Evolutionary conservation across 1,140 invertebrate species (phyloP).

Genomic region (Polypedilum pembai): DNA sequence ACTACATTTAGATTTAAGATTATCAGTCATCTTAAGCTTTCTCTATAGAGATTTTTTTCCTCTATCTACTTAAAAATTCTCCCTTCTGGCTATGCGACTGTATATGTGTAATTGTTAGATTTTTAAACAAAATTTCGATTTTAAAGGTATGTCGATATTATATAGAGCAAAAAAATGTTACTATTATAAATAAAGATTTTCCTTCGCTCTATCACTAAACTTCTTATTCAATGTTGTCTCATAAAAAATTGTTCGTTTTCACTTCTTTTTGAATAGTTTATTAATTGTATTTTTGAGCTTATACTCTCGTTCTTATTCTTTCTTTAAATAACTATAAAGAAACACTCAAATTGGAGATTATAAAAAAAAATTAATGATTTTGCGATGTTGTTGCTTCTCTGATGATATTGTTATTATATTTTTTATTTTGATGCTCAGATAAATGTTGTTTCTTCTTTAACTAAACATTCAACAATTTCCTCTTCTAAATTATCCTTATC

Average conservation of each 20-base stretch:
- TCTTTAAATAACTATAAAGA: slow-evolving; percentile 12
- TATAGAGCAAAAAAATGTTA: too few species aligned
- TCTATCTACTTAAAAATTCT: too few species aligned
- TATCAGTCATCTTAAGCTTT: slow-evolving; percentile 6
- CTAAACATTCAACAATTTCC: slow-evolving; percentile 94
- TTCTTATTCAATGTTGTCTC: too few species aligned
- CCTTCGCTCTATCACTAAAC: too few species aligned
- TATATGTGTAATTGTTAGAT: not conserved
- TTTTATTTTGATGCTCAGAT: slow-evolving; percentile 43
- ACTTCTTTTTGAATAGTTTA: slow-evolving; percentile 2
- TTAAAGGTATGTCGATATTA: too few species aligned
- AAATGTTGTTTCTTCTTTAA: slow-evolving; percentile 87
- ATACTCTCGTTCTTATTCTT: not conserved
- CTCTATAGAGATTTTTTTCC: not conserved
- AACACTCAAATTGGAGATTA: slow-evolving; percentile 15
- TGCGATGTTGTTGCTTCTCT: not conserved
- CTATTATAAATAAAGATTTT: too few species aligned
- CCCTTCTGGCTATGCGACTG: not conserved
- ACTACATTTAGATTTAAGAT: slow-evolving; percentile 7
- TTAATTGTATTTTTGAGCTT: not conserved
- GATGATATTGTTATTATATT: not conserved
- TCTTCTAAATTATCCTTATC: slow-evolving; percentile 85
- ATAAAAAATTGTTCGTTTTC: not conserved
- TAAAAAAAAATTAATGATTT: not conserved
- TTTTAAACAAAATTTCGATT: not conserved